Conservation (phyloP, 2,113 vertebrate species). For the Larimichthys crocea region DNA sequence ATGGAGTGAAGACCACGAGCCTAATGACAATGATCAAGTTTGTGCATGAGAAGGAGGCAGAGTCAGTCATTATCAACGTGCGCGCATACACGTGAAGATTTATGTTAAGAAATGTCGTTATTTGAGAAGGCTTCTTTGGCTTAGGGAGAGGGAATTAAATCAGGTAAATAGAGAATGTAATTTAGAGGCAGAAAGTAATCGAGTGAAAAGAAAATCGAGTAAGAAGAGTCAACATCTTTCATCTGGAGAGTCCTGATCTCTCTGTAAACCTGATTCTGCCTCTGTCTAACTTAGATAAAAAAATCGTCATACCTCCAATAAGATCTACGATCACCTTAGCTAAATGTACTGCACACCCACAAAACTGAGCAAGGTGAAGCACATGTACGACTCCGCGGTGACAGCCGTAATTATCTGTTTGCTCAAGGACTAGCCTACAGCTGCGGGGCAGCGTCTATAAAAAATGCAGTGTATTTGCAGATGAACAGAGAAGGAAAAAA, state of each 20-base stretch:
- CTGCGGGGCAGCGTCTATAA: constrained; percentile 47
- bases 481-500: constrained; percentile 41
- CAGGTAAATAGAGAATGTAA: constrained; percentile 52
- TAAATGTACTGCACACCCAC: constrained; percentile 13
- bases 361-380: constrained; percentile 27
- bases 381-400: constrained; percentile 45
- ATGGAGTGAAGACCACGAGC: constrained; percentile 3
- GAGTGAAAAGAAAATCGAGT: constrained; percentile 42
- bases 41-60: constrained; percentile 15
- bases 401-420: constrained; percentile 62
- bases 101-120: constrained; percentile 12
- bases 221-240: constrained; percentile 35
- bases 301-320: constrained; percentile 24
- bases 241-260: constrained; percentile 9
- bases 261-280: neutral
- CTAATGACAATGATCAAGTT: constrained; percentile 26
- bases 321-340: constrained; percentile 27
- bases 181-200: constrained; percentile 35
- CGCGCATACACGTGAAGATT: neutral
- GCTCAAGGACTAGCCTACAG: constrained; percentile 56
- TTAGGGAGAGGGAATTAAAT: constrained; percentile 21
- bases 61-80: constrained; percentile 16
- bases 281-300: constrained; percentile 32
- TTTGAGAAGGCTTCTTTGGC: constrained; percentile 5
- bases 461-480: constrained; percentile 43